phyloP scores from a whole-genome alignment of 2,113 vertebrate species.

The Brachionichthys hirsutus region DNA sequence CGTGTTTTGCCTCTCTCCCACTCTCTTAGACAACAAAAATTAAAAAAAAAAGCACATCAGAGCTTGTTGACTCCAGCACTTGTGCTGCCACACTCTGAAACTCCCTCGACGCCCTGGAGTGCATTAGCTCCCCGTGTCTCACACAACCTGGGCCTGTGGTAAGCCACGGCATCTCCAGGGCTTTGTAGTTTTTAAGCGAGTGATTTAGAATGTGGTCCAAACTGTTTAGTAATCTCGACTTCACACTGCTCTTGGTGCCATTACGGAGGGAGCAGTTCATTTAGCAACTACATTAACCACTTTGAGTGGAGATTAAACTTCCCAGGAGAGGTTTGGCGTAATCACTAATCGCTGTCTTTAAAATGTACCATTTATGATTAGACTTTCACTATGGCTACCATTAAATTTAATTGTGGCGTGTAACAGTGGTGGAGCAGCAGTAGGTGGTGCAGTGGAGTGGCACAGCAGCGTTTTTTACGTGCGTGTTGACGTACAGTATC shows the following conservation, averaged over 20 bases:
- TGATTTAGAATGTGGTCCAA: conserved; percentile 67
- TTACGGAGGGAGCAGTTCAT: conserved; percentile 70
- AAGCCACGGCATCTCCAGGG: conserved; percentile 71
- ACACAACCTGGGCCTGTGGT: conserved; percentile 71
- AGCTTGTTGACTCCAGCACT: conserved; percentile 73
- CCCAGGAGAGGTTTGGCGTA: conserved; percentile 63
- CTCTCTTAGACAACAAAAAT: conserved; percentile 57
- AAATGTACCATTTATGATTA: conserved; percentile 73
- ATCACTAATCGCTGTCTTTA: conserved; percentile 77
- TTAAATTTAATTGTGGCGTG: conserved; percentile 54
- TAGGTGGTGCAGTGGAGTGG: conserved; percentile 26
- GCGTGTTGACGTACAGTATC: conserved; percentile 22
- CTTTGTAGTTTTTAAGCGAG: conserved; percentile 72
- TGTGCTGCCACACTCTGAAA: conserved; percentile 53
- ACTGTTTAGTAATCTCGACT: conserved; percentile 68
- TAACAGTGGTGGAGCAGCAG: conserved; percentile 27
- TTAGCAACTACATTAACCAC: conserved; percentile 75
- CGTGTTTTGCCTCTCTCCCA: conserved; percentile 48
- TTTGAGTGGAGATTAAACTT: conserved; percentile 74
- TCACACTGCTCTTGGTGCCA: conserved; percentile 65
- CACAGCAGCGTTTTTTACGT: conserved; percentile 16
- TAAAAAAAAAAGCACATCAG: conserved; percentile 75
- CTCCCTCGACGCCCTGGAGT: conserved; percentile 68
- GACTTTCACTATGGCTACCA: conserved; percentile 57
- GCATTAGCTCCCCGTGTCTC: conserved; percentile 69